Evolutionary conservation across 1,140 invertebrate genomes (phyloP), one percentile per base, ranked within the genome.

Genomic region (Achroia grisella): DNA sequence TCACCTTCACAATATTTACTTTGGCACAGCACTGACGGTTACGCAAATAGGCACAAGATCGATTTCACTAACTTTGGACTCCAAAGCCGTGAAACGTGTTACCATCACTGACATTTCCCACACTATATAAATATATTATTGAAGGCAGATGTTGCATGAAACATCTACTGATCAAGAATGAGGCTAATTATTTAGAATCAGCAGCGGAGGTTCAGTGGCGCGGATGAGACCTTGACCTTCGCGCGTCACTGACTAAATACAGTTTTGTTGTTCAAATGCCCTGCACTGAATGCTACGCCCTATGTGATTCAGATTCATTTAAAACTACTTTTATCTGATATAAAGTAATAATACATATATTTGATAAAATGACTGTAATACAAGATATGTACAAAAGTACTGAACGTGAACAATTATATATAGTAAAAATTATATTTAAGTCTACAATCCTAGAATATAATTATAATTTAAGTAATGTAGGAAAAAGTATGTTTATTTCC

Each of bases 181-280:
- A 11, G 1, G 33, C 33, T 1, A 23, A 23, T 2, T 23, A 23
- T 23, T 23, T 35, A 14, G 11, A 35, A 4, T 12, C 13, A 3
- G 4, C 4, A n/a, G n/a, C 11, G 14, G n/a, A 9, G 35, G 14
- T 37, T 17, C 17, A 37, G 4, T 37, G 35, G 13, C 35, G 67
- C 70, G 62, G 58, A 69, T 71, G 61, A 67, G 64, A 54, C 77
- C 80, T 81, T 74, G 80, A 63, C 77, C 75, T 81, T 78, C 77
- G 62, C 68, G 76, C 71, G 46, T 58, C 67, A 64, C 55, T 64
- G 64, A 56, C 62, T 63, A 78, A 78, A 78, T 63, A 71, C 71
- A 74, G 66, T 61, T 63, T 62, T 46, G 17, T 48, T 34, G 44
- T 40, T 60, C 53, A 55, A 37, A 52, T 46, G 54, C 45, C 48